A percentile compares a stretch with the other conserved stretches of the same genome.
These are phyloP conservation scores for Phocides pigmalion DNA, from an alignment of 1,140 invertebrate genomes.

Conservation along the genomic window DNA sequence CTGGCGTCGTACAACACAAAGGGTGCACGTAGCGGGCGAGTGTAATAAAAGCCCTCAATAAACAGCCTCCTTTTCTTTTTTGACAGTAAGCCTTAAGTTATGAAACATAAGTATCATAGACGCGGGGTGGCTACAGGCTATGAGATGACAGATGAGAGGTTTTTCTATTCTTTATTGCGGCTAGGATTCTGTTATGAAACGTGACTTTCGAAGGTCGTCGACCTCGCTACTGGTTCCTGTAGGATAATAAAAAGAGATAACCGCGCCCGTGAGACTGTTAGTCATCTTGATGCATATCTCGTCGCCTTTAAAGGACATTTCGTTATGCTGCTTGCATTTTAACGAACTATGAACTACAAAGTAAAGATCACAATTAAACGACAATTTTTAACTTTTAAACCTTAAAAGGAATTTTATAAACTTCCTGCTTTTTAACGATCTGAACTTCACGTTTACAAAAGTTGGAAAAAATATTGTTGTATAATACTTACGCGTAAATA, in stretches of 20 bases:
- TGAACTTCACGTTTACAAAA: background rate
- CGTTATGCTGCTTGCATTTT: conserved; percentile 46
- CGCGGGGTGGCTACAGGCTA: conserved; percentile 51
- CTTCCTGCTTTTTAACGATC: background rate
- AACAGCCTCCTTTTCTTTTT: conserved; percentile 59
- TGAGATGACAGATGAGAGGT: conserved; percentile 73
- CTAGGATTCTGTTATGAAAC: conserved; percentile 56
- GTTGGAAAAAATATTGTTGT: background rate
- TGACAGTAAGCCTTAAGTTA: conserved; percentile 72
- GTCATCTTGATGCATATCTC: conserved; percentile 56
- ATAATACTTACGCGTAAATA: background rate
- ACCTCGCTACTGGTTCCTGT: conserved; percentile 66
- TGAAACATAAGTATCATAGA: conserved; percentile 56
- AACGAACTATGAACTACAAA: conserved; percentile 36
- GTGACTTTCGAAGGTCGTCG: conserved; percentile 61
- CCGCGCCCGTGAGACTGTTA: conserved; percentile 58
- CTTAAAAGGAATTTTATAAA: conserved; percentile 1
- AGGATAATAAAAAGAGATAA: conserved; percentile 61
- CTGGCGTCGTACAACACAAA: conserved; percentile 60
- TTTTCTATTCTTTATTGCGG: conserved; percentile 66
- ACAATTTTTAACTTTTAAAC: background rate
- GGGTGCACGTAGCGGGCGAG: conserved; percentile 47
- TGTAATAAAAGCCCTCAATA: conserved; percentile 69
- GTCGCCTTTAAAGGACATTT: conserved; percentile 51
- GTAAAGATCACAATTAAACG: conserved; percentile 2